phyloP scores from a whole-genome alignment of 2,888 invertebrate species.

The Pasiphila rectangulata region DNA sequence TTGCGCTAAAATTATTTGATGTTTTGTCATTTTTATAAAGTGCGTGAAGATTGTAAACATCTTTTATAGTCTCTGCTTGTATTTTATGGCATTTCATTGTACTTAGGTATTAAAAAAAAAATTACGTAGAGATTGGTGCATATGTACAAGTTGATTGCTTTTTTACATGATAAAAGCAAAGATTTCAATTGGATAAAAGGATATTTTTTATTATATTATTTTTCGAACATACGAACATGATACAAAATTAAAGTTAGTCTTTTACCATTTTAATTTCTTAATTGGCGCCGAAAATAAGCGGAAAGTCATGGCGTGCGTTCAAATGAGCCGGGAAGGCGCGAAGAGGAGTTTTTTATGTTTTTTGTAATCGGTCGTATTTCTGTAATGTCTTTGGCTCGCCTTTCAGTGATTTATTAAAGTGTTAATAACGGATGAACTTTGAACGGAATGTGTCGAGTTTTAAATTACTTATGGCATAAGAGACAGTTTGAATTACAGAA shows the following conservation, averaged over 20 bases:
- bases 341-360: constrained; percentile 49
- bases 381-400: constrained; percentile 40
- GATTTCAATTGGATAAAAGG: too few species aligned
- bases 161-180: too few species aligned
- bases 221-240: too few species aligned
- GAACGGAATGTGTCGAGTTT: constrained; percentile 23
- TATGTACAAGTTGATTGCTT: too few species aligned
- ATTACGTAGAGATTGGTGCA: too few species aligned
- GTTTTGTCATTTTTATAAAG: constrained; percentile 13
- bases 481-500: background rate
- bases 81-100: constrained; percentile 9
- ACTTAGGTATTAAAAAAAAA: too few species aligned
- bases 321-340: constrained; percentile 69
- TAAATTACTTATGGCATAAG: constrained; percentile 12
- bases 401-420: constrained; percentile 52
- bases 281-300: constrained; percentile 60
- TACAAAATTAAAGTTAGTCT: constrained; percentile 22
- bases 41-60: constrained; percentile 8
- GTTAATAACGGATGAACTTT: constrained; percentile 33
- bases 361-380: constrained; percentile 44
- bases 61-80: background rate
- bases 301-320: constrained; percentile 52
- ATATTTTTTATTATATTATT: too few species aligned
- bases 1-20: constrained; percentile 33
- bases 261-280: constrained; percentile 42